These are phyloP conservation scores for Astur gentilis DNA, from an alignment of 2,113 vertebrate genomes.

Conservation along the genomic window DNA sequence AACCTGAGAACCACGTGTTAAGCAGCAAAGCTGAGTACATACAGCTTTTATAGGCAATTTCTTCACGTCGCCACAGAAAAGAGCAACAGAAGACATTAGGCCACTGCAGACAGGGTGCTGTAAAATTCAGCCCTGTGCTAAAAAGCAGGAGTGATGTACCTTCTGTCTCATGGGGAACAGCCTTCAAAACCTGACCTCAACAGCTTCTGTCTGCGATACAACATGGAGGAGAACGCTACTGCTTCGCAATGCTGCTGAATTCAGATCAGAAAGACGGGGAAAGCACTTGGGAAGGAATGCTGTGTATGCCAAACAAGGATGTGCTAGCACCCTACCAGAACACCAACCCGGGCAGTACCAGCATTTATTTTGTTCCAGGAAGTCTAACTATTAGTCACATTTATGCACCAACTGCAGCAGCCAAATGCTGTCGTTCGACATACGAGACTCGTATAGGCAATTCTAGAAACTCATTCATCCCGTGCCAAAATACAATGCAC, in stretches of 20 bases:
- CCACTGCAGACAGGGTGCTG: not conserved
- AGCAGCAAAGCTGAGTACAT: not conserved
- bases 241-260: not conserved
- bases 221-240: not conserved
- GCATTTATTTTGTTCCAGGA: not conserved
- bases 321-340: not conserved
- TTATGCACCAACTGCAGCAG: not conserved
- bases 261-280: not conserved
- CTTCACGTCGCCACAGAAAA: not conserved
- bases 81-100: not conserved
- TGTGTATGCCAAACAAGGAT: not conserved
- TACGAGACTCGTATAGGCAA: not conserved
- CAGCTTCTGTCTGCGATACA: not conserved
- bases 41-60: not conserved
- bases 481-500: not conserved
- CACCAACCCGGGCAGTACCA: not conserved
- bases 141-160: not conserved
- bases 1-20: fast-evolving
- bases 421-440: not conserved
- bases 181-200: not conserved
- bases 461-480: not conserved
- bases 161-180: not conserved
- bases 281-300: not conserved
- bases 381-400: not conserved
- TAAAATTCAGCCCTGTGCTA: not conserved